These are phyloP conservation scores for Amblyteles armatorius DNA, from an alignment of 2,888 invertebrate species.

Conservation along the genomic window DNA sequence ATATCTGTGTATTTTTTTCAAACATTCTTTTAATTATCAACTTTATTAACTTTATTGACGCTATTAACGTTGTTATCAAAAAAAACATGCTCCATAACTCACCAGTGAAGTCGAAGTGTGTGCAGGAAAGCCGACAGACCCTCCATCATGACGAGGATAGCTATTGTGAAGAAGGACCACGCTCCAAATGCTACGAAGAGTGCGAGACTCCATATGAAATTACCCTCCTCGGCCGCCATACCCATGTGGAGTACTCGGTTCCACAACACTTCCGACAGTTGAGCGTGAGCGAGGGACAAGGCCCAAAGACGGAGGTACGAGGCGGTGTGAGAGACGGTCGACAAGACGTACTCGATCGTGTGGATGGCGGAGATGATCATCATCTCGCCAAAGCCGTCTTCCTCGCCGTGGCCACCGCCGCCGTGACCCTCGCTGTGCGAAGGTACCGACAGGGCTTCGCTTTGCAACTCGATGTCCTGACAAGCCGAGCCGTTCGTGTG, in stretches of 20 bases:
- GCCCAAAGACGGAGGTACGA: conserved; percentile 99
- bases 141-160: conserved; percentile 95
- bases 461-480: conserved; percentile 87
- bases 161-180: conserved; percentile 93
- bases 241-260: conserved; percentile 88
- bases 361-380: conserved; percentile 98
- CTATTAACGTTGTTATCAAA: neutral
- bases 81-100: conserved; percentile 69
- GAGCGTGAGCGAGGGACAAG: conserved; percentile 97
- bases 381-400: conserved; percentile 92
- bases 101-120: conserved; percentile 96
- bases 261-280: conserved; percentile 94
- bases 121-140: conserved; percentile 96
- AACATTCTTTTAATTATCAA: neutral
- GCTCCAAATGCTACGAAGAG: conserved; percentile 89
- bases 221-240: conserved; percentile 79
- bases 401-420: conserved; percentile 82
- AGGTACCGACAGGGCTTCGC: conserved; percentile 85
- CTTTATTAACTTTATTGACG: neutral
- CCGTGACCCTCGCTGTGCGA: conserved; percentile 84
- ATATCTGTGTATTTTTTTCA: neutral
- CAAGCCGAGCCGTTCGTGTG: conserved; percentile 81
- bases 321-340: conserved; percentile 98
- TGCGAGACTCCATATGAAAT: conserved; percentile 84
- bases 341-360: conserved; percentile 98